These are phyloP conservation scores for Isaurus tuberculatus DNA, from an alignment of 92 coral and sea anemone genomes.

Conservation along the genomic window DNA sequence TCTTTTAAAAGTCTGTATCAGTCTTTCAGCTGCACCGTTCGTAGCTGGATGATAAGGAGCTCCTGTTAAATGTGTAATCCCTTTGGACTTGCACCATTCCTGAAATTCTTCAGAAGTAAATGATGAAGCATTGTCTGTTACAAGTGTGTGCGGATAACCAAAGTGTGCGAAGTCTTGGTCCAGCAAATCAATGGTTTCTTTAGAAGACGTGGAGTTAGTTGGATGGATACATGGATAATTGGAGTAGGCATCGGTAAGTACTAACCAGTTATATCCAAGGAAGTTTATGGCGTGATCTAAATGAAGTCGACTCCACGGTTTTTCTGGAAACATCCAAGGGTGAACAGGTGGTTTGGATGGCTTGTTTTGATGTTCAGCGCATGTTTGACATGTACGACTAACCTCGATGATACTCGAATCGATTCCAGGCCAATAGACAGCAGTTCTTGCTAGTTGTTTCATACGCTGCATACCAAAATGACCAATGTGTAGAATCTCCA, in stretches of 20 bases:
- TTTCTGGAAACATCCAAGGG: conserved; percentile 48
- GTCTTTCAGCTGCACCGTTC: no score
- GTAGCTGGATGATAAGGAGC: no score
- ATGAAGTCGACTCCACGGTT: conserved; percentile 36
- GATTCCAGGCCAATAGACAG: no score
- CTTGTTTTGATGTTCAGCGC: no score
- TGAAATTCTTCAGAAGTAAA: conserved; percentile 47
- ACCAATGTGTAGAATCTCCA: conserved; percentile 15
- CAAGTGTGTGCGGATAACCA: no score
- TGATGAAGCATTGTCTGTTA: no score
- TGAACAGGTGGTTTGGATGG: conserved; percentile 12
- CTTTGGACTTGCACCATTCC: no score
- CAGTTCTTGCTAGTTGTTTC: no score
- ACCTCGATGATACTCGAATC: not conserved
- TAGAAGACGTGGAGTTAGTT: conserved; percentile 31
- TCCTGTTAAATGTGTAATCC: no score
- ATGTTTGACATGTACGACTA: conserved; percentile 39
- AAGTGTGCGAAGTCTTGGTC: no score
- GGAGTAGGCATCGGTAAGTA: conserved; percentile 33
- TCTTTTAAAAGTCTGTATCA: conserved; percentile 32
- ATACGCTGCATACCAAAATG: no score
- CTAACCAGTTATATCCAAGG: conserved; percentile 45
- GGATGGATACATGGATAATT: conserved; percentile 25
- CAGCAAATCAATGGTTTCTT: conserved; percentile 36
- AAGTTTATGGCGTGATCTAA: no score